Conservation (phyloP, 2,113 vertebrate genomes). For the Chroicocephalus ridibundus region DNA sequence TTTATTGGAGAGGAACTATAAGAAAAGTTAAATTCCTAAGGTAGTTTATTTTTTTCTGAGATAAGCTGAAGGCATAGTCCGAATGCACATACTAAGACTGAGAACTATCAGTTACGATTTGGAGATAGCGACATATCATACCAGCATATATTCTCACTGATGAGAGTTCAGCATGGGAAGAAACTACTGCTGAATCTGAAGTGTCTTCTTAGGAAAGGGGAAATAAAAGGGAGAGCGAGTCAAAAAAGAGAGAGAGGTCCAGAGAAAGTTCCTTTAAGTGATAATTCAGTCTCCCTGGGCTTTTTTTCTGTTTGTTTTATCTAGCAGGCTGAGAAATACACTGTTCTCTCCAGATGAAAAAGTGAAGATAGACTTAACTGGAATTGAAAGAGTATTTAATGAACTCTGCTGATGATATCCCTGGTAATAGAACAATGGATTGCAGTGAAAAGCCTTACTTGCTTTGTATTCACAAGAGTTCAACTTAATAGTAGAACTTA, state of each 20-base stretch:
- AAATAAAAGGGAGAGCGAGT: background rate
- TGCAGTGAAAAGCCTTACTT: background rate
- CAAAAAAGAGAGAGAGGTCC: background rate
- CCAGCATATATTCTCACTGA: background rate
- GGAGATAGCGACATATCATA: background rate
- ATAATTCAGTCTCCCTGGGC: background rate
- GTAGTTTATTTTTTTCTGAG: background rate
- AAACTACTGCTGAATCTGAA: background rate
- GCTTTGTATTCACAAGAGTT: background rate
- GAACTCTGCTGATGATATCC: background rate
- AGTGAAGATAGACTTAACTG: background rate
- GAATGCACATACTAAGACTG: background rate
- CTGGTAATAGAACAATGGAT: background rate
- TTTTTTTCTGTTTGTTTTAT: background rate
- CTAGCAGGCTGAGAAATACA: background rate
- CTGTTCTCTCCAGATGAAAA: background rate
- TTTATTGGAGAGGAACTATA: background rate
- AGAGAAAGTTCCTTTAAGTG: background rate
- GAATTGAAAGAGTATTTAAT: background rate
- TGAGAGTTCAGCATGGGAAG: background rate
- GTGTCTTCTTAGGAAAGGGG: background rate
- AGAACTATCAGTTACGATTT: background rate
- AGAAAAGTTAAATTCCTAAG: background rate
- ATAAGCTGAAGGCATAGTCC: background rate
- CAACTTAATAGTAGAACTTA: background rate